A percentile compares a stretch with the other conserved stretches of the same genome.
Conservation (phyloP, 2,888 invertebrate genomes). For the Polylopha cassiicola region DNA sequence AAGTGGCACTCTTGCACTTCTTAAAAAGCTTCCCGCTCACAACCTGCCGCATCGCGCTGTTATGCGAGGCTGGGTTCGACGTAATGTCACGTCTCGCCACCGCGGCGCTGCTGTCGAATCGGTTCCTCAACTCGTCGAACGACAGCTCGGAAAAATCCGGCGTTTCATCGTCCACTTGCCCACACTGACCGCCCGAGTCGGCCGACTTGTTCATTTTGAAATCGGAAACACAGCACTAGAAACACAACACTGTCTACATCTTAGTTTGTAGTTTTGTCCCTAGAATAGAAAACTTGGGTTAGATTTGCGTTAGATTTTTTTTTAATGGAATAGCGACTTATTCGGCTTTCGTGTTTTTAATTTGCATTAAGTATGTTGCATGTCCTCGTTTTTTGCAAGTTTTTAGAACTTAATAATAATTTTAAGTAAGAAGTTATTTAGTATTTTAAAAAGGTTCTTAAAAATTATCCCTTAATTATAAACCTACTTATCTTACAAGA, state of each 20-base stretch:
- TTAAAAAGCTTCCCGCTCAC: conserved; percentile 81
- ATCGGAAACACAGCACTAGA: conserved; percentile 30
- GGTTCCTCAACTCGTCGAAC: conserved; percentile 65
- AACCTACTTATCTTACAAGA: no score
- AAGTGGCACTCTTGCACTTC: conserved; percentile 92
- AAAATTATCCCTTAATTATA: no score
- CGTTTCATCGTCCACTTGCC: conserved; percentile 59
- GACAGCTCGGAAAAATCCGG: conserved; percentile 59
- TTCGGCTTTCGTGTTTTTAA: conserved; percentile 4
- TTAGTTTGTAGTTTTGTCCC: conserved; percentile 11
- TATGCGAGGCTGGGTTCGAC: conserved; percentile 68
- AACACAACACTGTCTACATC: conserved; percentile 21
- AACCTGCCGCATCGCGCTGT: conserved; percentile 68
- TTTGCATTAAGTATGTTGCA: no score
- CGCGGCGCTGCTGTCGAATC: conserved; percentile 65
- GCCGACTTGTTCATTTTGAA: conserved; percentile 52
- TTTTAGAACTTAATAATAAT: no score
- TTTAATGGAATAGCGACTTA: not conserved
- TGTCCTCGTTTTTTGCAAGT: no score
- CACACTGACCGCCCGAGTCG: conserved; percentile 47
- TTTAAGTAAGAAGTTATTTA: no score
- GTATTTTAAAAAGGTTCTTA: no score
- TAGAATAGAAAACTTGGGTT: conserved; percentile 1
- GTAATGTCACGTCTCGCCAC: conserved; percentile 56
- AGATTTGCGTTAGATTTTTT: not conserved